phyloP scores from a whole-genome alignment of 2,797 vertebrate species.

The Botia kubotai region DNA sequence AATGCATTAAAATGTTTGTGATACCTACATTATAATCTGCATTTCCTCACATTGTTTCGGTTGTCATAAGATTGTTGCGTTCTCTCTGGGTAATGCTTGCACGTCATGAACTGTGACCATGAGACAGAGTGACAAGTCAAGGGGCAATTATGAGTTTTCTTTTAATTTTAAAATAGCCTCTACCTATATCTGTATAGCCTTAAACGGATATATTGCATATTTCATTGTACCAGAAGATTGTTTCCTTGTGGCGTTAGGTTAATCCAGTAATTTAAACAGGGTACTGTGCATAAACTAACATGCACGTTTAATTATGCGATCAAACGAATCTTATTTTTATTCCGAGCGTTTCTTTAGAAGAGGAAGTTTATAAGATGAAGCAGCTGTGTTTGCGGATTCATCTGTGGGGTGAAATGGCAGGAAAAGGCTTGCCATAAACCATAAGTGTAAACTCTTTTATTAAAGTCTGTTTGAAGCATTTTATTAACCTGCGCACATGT shows the following conservation, averaged over 20 bases:
- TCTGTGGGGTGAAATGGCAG: slow-evolving; percentile 40
- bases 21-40: background rate
- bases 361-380: slow-evolving; percentile 46
- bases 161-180: background rate
- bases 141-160: background rate
- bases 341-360: slow-evolving; percentile 14
- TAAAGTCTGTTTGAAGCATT: slow-evolving; percentile 34
- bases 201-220: background rate
- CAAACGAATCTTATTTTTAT: slow-evolving; percentile 45
- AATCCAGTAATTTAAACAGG: slow-evolving; percentile 30
- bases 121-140: background rate
- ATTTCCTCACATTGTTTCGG: background rate
- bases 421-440: slow-evolving; percentile 44
- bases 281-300: slow-evolving; percentile 33
- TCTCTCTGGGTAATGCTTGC: background rate
- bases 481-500: slow-evolving; percentile 57
- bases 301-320: slow-evolving; percentile 45
- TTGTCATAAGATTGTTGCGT: background rate
- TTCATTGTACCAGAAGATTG: slow-evolving; percentile 37
- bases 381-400: slow-evolving; percentile 38
- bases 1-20: background rate
- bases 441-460: slow-evolving; percentile 29
- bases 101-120: background rate
- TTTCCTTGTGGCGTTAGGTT: slow-evolving; percentile 14
- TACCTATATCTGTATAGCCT: background rate